Percentiles rank a stretch among this genome's conserved stretches.
phyloP scores from a whole-genome alignment of 2,113 vertebrate genomes.

The Lipophrys pholis region DNA sequence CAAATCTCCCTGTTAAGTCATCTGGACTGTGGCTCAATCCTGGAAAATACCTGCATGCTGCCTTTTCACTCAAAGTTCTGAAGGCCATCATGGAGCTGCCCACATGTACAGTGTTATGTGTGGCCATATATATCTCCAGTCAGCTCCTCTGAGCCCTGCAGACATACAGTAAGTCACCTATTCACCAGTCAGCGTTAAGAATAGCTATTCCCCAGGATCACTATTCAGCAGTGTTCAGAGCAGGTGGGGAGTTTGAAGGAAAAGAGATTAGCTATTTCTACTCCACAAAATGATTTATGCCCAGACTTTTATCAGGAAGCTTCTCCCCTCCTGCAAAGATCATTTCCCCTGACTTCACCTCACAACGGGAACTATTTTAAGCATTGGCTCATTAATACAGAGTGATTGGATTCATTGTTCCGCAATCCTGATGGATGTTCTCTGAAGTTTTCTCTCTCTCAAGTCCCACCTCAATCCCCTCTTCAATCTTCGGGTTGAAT shows the following conservation, averaged over 20 bases:
- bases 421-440: slow-evolving; percentile 78
- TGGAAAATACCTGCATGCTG: background rate
- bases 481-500: slow-evolving; percentile 72
- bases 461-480: slow-evolving; percentile 68
- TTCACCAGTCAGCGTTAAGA: slow-evolving; percentile 71
- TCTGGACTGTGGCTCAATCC: background rate
- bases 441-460: slow-evolving; percentile 75
- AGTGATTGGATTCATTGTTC: slow-evolving; percentile 83
- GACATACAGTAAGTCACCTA: slow-evolving; percentile 64
- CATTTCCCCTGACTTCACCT: slow-evolving; percentile 81
- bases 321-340: slow-evolving; percentile 70
- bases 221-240: slow-evolving; percentile 75
- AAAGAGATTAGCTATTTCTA: slow-evolving; percentile 77
- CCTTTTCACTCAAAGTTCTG: slow-evolving; percentile 9
- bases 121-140: slow-evolving; percentile 47
- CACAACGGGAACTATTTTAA: slow-evolving; percentile 82
- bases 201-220: slow-evolving; percentile 65
- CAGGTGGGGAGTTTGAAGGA: slow-evolving; percentile 74
- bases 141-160: slow-evolving; percentile 42
- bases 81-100: slow-evolving; percentile 8
- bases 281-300: slow-evolving; percentile 78
- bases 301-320: slow-evolving; percentile 76
- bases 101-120: slow-evolving; percentile 29
- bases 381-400: slow-evolving; percentile 80
- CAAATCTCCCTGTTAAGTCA: background rate